Conservation (phyloP, 2,797 vertebrate species). For the Rousettus madagascariensis region DNA sequence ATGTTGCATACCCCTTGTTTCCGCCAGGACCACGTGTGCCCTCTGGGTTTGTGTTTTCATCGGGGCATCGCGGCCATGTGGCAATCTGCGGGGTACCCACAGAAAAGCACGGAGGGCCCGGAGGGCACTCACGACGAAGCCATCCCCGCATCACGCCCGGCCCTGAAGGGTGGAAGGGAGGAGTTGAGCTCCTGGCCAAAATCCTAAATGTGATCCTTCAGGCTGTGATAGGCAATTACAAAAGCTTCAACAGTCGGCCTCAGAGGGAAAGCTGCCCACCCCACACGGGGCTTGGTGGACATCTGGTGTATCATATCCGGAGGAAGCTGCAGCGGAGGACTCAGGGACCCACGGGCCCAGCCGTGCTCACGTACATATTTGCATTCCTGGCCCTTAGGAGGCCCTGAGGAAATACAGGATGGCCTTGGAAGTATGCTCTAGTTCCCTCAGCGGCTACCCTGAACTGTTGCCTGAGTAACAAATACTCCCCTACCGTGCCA, state of each 20-base stretch:
- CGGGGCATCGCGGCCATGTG: no score
- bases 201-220: neutral
- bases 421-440: neutral
- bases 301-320: no score
- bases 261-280: neutral
- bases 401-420: neutral
- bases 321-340: neutral
- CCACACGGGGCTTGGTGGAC: no score
- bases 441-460: fast-evolving
- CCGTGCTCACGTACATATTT: neutral
- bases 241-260: neutral
- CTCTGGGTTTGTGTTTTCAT: neutral
- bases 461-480: neutral
- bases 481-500: neutral
- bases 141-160: neutral
- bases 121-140: no score
- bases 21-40: neutral
- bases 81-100: neutral
- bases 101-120: neutral
- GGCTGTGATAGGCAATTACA: neutral
- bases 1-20: neutral
- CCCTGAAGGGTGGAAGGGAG: neutral
- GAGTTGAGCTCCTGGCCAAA: no score
- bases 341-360: neutral
- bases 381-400: neutral